These are phyloP conservation scores for Addax nasomaculatus DNA, from an alignment of 2,113 vertebrate species.

Conservation along the genomic window DNA sequence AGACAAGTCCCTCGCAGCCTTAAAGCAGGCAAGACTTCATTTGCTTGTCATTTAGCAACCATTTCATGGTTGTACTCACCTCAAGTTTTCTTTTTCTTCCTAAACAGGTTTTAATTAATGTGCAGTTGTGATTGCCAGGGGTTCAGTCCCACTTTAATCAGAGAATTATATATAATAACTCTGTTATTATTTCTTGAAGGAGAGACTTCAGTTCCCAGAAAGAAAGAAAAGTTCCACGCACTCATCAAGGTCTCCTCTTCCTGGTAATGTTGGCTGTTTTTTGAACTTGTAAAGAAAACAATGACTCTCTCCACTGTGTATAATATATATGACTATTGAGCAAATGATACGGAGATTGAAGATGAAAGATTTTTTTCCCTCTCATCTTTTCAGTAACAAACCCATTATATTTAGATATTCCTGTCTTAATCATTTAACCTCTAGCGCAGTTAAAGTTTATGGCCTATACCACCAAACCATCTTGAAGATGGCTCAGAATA, in stretches of 20 bases:
- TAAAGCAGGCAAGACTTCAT: constrained; percentile 71
- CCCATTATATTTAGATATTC: constrained; percentile 18
- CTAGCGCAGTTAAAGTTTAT: background rate
- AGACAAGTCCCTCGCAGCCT: constrained; percentile 74
- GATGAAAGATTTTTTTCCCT: background rate
- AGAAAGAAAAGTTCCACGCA: background rate
- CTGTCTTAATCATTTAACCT: constrained; percentile 36
- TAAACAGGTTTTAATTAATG: constrained; percentile 42
- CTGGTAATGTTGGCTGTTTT: background rate
- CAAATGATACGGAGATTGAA: background rate
- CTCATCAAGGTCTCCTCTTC: background rate
- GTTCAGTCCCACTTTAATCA: background rate
- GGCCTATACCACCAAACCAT: background rate
- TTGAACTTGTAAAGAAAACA: background rate
- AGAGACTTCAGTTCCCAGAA: background rate
- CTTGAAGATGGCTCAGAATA: background rate
- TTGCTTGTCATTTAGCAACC: constrained; percentile 65
- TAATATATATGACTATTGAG: background rate
- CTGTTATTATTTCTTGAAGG: background rate
- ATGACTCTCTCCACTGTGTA: background rate
- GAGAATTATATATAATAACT: background rate
- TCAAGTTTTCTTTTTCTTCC: constrained; percentile 16
- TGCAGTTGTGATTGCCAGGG: background rate
- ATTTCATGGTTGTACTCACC: background rate
- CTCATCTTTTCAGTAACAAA: constrained; percentile 19